Base-by-base conservation (phyloP, 2,113 vertebrate genomes). In the Chamaea fasciata region DNA sequence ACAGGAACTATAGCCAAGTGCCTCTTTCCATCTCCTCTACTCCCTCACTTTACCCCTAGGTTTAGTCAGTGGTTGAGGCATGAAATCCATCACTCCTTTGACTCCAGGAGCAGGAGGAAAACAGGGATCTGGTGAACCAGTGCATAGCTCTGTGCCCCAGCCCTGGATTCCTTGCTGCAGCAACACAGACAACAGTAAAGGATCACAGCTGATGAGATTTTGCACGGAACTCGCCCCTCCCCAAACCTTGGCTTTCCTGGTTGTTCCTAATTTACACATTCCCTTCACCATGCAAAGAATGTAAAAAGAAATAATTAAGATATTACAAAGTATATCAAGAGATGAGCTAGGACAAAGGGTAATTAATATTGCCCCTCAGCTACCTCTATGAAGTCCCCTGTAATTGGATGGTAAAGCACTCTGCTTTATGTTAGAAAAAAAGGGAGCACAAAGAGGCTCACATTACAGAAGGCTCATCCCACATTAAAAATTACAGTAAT, bases 341-440 rank as follows among this genome's bases (percentile, higher is more conserved):
- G 85, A 92, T 3, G 17, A 88, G 39, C 31, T 71, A 44, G 78
- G 83, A 89, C 62, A 93, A 70, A 93, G 77, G 79, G 65, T 83
- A 91, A 92, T 96, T 90, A 88, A 84, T 79, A 64, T 15, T 81
- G 62, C 47, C 85, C 73, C 74, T 92, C 86, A 69, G 80, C 84
- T 87, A 62, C n/a, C 44, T 63, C 89, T 49, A 0, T 68, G 65
- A 96, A 93, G 57, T 83, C 62, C 75, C 42, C 44, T 56, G 87
- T 82, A 94, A 96, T 84, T 90, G 92, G 87, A 79, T n/a, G 13
- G 94, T 75, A 62, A 94, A 96, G 59, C 63, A 88, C 41, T 31
- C 10, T 22, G 59, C 73, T 93, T 77, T 71, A 70, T 13, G 5
- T 50, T 42, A 70, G 41, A 35, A 52, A 92, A 90, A 27, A 55